phyloP scores from a whole-genome alignment of 2,113 vertebrate genomes.

The Tylochromis polylepis region DNA sequence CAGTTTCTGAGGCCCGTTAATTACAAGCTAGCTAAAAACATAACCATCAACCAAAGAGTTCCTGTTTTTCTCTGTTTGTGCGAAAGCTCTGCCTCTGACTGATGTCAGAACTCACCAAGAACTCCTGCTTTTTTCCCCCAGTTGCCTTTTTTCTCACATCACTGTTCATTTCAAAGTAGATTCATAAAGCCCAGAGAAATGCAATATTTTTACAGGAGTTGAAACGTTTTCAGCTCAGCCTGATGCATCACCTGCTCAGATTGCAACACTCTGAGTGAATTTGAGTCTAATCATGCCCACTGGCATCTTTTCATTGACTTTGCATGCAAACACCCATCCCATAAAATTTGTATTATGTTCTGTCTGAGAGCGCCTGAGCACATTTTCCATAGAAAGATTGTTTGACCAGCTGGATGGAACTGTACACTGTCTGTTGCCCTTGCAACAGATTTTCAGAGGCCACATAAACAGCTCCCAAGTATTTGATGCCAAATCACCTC shows the following conservation, averaged over 20 bases:
- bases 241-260: background rate
- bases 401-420: background rate
- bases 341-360: background rate
- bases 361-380: background rate
- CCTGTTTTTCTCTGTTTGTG: background rate
- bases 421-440: background rate
- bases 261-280: background rate
- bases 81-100: background rate
- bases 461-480: background rate
- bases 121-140: background rate
- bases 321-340: background rate
- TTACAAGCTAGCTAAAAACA: background rate
- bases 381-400: background rate
- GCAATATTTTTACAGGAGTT: background rate
- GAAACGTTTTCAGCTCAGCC: background rate
- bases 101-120: background rate
- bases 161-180: background rate
- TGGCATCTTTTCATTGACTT: background rate
- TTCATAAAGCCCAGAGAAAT: background rate
- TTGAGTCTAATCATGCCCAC: background rate
- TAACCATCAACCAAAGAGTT: background rate
- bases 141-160: background rate
- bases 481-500: background rate
- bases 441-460: background rate
- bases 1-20: background rate